Evolutionary conservation across 2,113 vertebrate species (phyloP), one percentile per base, ranked within the genome.

Genomic region (Toxotes jaculatrix): DNA sequence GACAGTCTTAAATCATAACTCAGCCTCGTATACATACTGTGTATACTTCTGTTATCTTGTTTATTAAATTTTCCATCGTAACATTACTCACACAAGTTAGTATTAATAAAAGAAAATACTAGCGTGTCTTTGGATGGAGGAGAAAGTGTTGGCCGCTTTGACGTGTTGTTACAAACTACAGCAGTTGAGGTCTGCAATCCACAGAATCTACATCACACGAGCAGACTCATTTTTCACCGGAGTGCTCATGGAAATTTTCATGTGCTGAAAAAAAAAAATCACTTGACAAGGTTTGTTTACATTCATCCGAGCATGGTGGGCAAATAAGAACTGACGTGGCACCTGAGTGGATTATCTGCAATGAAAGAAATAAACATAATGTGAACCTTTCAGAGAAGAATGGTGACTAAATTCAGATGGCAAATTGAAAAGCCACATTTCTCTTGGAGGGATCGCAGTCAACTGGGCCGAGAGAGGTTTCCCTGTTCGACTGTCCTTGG

Each of bases 221-320:
- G 72, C 70, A 78, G 78, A 82, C 74, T 87, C 79, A 79, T 91
- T 93, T 94, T 82, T 86, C 80, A 77, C 43, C 40, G 53, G 49
- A 57, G 45, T 8, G 79, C 86, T 93, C 87, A 90, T 92, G 89
- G 90, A 92, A 94, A 93, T 82, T 80, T 91, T 89, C 82, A 88
- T 84, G 60, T 74, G 84, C 75, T 77, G 65, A 83, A 76, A 77
- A 87, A 84, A 86, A 80, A 72, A 65, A 87, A 79, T 74, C 71
- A 68, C 74, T 90, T 89, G 77, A 88, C 84, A 89, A 79, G 47
- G 83, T 80, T 86, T 90, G 87, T 91, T 95, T 92, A 84, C 82
- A 88, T 94, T 94, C 64, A 70, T 88, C 67, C 19, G 7, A 86
- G 88, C 27, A 68, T 79, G 79, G 79, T 84, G 79, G 82, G 86